Evolutionary conservation across 1,140 invertebrate species (phyloP).

Genomic region (Drosophila ercepeae): DNA sequence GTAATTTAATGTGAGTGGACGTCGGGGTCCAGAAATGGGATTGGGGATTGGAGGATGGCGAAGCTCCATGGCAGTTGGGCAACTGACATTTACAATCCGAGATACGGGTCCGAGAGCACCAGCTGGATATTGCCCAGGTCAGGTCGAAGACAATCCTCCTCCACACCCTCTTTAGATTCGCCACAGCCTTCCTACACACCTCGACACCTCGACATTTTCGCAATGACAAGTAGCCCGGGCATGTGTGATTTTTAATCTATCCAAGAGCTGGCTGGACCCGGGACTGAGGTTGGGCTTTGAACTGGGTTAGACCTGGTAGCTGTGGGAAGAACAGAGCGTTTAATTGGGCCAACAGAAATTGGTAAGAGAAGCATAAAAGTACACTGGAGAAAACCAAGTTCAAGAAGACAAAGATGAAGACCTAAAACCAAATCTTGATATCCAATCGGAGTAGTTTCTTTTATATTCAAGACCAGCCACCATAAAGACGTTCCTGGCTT

Average conservation of each 20-base stretch:
- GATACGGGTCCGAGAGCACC: slow-evolving; percentile 45
- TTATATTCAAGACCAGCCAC: slow-evolving; percentile 31
- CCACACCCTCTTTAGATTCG: slow-evolving; percentile 22
- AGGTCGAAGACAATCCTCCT: slow-evolving; percentile 26
- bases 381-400: not conserved
- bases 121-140: slow-evolving; percentile 49
- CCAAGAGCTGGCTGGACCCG: slow-evolving; percentile 41
- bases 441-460: no score
- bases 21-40: slow-evolving; percentile 44
- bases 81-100: slow-evolving; percentile 43
- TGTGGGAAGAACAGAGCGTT: slow-evolving; percentile 57
- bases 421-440: no score
- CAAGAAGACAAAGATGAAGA: no score
- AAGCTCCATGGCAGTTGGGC: slow-evolving; percentile 39
- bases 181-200: slow-evolving; percentile 55
- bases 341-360: slow-evolving; percentile 51
- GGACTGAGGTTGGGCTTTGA: slow-evolving; percentile 42
- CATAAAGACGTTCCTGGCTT: slow-evolving; percentile 48
- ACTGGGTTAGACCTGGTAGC: slow-evolving; percentile 52
- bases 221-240: slow-evolving; percentile 67
- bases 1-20: slow-evolving; percentile 73
- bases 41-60: slow-evolving; percentile 14
- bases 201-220: slow-evolving; percentile 58
- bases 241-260: slow-evolving; percentile 42
- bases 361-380: slow-evolving; percentile 10